These are phyloP conservation scores for Bursaphelenchus mucronatus DNA, from an alignment of 1,140 invertebrate genomes.

Conservation along the genomic window DNA sequence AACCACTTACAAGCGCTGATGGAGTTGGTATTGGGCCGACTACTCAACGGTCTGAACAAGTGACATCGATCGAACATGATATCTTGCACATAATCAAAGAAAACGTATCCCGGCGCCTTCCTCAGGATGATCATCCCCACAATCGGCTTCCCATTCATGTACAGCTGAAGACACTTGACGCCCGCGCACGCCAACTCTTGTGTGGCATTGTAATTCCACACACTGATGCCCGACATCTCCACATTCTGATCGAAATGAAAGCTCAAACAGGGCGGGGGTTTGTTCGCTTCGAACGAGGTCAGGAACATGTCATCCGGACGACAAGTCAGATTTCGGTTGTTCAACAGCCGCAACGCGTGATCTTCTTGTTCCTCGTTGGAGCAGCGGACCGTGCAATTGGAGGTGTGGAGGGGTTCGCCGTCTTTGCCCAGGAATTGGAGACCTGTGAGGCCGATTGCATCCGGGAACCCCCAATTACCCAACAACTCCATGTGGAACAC, in stretches of 20 bases:
- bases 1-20: slow-evolving; percentile 51
- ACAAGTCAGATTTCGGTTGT: slow-evolving; percentile 63
- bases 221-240: slow-evolving; percentile 68
- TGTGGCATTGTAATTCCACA: slow-evolving; percentile 78
- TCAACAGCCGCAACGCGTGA: slow-evolving; percentile 61
- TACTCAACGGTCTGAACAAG: slow-evolving; percentile 26
- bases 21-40: slow-evolving; percentile 47
- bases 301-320: slow-evolving; percentile 65
- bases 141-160: slow-evolving; percentile 46
- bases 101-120: slow-evolving; percentile 56
- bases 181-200: slow-evolving; percentile 72
- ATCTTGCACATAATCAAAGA: slow-evolving; percentile 60
- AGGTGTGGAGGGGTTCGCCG: slow-evolving; percentile 60
- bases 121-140: slow-evolving; percentile 45
- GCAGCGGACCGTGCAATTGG: slow-evolving; percentile 53
- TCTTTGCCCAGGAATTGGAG: slow-evolving; percentile 63
- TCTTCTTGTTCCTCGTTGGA: slow-evolving; percentile 11
- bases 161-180: slow-evolving; percentile 63
- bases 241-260: slow-evolving; percentile 65
- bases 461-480: slow-evolving; percentile 64
- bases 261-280: slow-evolving; percentile 61
- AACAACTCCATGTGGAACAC: slow-evolving; percentile 63
- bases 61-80: slow-evolving; percentile 49
- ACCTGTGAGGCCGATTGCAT: slow-evolving; percentile 64
- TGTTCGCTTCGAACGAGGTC: slow-evolving; percentile 62